A percentile compares a stretch with the other conserved stretches of the same genome.
Conservation (phyloP, 2,113 vertebrate species). For the Camelus bactrianus region DNA sequence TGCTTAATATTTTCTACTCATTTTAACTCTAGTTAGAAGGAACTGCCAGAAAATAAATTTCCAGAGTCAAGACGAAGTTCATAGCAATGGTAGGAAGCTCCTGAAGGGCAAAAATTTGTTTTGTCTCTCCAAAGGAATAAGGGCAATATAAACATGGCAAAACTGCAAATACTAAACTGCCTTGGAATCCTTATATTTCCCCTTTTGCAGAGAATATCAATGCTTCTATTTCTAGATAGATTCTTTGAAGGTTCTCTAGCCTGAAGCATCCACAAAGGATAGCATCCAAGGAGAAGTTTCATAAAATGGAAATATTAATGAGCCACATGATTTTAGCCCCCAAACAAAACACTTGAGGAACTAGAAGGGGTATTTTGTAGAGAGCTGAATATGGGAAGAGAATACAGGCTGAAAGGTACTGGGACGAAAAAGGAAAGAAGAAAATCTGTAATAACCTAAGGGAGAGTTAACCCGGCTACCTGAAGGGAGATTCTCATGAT, state of each 20-base stretch:
- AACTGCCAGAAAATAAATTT: constrained; percentile 44
- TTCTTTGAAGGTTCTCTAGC: background rate
- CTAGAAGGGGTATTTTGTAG: background rate
- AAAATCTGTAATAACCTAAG: background rate
- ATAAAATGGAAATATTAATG: constrained; percentile 15
- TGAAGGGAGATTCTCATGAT: background rate
- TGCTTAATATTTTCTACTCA: constrained; percentile 22
- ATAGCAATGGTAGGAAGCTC: background rate
- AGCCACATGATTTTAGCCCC: background rate
- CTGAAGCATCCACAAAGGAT: background rate
- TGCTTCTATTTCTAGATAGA: background rate
- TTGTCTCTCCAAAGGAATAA: background rate
- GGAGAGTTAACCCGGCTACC: background rate
- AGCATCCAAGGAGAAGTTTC: background rate
- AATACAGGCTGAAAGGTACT: background rate
- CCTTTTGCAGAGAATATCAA: background rate
- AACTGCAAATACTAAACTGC: background rate
- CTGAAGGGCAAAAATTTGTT: background rate
- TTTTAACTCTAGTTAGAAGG: constrained; percentile 1
- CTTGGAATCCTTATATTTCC: background rate
- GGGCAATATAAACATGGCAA: background rate
- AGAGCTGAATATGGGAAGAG: background rate
- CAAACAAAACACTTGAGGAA: background rate
- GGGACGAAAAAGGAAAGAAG: background rate
- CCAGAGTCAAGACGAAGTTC: constrained; percentile 52